Evolutionary conservation across 2,797 vertebrate genomes (phyloP).

Genomic region (Pangasius djambal): DNA sequence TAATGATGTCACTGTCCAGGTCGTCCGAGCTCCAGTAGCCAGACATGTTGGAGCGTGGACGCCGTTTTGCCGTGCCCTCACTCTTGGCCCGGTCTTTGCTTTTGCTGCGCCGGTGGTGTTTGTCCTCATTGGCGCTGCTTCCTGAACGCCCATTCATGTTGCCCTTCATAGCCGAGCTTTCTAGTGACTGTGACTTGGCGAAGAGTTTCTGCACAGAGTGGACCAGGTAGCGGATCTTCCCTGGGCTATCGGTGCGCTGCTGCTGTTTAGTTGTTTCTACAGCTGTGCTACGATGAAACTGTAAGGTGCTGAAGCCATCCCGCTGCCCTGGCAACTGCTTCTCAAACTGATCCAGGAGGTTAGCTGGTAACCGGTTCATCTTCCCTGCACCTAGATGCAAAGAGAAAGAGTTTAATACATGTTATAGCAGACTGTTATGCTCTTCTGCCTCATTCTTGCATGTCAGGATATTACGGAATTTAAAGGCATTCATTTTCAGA

Average conservation of each 20-base stretch:
- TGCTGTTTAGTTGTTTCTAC: conserved; percentile 73
- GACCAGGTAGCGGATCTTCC: conserved; percentile 95
- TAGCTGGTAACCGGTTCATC: conserved; percentile 88
- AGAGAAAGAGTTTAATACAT: background rate
- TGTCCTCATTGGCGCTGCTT: conserved; percentile 81
- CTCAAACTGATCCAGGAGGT: conserved; percentile 93
- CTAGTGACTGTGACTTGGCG: conserved; percentile 95
- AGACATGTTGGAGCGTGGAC: conserved; percentile 94
- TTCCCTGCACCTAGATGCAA: conserved; percentile 75
- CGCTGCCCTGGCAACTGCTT: conserved; percentile 91
- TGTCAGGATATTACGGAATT: background rate
- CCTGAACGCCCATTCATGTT: conserved; percentile 84
- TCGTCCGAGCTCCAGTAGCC: conserved; percentile 99
- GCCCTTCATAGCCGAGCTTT: conserved; percentile 86
- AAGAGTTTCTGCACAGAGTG: conserved; percentile 98
- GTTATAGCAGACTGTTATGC: background rate
- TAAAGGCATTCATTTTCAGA: background rate
- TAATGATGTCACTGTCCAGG: conserved; percentile 90
- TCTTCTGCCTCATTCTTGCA: background rate
- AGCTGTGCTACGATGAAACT: conserved; percentile 88
- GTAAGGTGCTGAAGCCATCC: conserved; percentile 97
- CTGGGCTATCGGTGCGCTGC: conserved; percentile 94
- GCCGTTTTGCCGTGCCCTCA: conserved; percentile 86
- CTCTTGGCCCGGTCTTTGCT: conserved; percentile 95
- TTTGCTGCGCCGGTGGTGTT: conserved; percentile 90